Evolutionary conservation across 2,888 invertebrate species (phyloP).

Genomic region (Eristalinus sepulchralis): DNA sequence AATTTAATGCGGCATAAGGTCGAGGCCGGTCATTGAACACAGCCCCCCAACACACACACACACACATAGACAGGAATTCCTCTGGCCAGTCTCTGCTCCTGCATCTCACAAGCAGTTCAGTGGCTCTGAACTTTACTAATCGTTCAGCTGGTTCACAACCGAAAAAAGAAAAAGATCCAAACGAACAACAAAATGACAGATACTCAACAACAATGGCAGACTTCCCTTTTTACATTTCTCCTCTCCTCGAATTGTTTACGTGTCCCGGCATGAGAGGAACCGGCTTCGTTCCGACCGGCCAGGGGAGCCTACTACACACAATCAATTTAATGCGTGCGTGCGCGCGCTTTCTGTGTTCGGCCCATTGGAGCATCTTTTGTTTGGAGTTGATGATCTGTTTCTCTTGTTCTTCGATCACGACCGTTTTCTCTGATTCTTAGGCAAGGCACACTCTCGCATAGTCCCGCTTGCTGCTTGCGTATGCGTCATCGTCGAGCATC

Average conservation of each 20-base stretch:
- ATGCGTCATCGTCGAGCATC: constrained; percentile 53
- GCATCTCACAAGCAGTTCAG: constrained; percentile 3
- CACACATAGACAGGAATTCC: not conserved
- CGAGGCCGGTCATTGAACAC: constrained; percentile 68
- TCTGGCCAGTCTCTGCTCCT: not conserved
- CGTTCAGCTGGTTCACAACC: constrained; percentile 42
- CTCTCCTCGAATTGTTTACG: constrained; percentile 41
- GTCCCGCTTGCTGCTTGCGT: constrained; percentile 24
- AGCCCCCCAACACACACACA: not conserved
- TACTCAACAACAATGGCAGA: constrained; percentile 28
- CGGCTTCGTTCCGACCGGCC: constrained; percentile 36
- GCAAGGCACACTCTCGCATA: not conserved
- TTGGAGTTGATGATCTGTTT: constrained; percentile 52
- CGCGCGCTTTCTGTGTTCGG: constrained; percentile 9
- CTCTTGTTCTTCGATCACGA: constrained; percentile 37
- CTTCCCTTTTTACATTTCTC: constrained; percentile 30
- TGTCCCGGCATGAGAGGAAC: constrained; percentile 55
- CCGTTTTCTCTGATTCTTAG: constrained; percentile 18
- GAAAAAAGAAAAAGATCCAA: constrained; percentile 8
- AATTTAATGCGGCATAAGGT: constrained; percentile 34
- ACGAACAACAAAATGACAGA: constrained; percentile 1
- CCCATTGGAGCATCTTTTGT: constrained; percentile 36
- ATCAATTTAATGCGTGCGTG: constrained; percentile 58
- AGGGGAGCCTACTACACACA: constrained; percentile 24
- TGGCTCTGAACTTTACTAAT: constrained; percentile 55